Evolutionary conservation across 2,797 vertebrate genomes (phyloP).

Genomic region (Limosa lapponica): DNA sequence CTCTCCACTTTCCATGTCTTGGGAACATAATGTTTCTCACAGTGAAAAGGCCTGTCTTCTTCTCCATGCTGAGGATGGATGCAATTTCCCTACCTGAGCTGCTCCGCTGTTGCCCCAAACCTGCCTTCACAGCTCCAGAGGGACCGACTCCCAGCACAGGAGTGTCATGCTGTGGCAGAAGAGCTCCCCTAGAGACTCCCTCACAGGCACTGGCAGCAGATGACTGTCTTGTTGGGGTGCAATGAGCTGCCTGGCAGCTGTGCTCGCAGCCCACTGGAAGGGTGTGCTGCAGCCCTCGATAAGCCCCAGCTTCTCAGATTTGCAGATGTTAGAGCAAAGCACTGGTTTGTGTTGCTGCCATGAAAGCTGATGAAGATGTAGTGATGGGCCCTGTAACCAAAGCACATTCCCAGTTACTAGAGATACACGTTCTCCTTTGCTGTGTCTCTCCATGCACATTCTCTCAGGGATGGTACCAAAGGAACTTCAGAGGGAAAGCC

Average conservation of each 20-base stretch:
- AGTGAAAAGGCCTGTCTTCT: not conserved
- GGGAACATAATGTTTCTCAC: not conserved
- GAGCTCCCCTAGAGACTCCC: not conserved
- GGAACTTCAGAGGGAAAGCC: not conserved
- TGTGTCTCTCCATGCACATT: rapidly evolving
- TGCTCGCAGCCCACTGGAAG: not conserved
- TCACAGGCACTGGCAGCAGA: rapidly evolving
- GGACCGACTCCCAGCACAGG: not conserved
- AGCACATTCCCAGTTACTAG: not conserved
- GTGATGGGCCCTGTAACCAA: not conserved
- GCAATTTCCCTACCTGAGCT: not conserved
- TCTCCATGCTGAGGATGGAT: not conserved
- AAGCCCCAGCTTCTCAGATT: not conserved
- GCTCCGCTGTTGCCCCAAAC: not conserved
- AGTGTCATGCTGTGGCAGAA: not conserved
- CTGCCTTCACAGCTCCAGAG: not conserved
- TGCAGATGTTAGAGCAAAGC: not conserved
- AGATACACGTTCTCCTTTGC: not conserved
- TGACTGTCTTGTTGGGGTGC: not conserved
- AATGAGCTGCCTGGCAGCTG: not conserved
- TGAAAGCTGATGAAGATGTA: not conserved
- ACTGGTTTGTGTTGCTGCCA: rapidly evolving
- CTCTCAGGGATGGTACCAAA: not conserved
- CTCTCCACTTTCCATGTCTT: not conserved
- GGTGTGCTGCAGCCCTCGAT: not conserved